Evolutionary conservation across 2,797 vertebrate species (phyloP), one percentile per base, ranked within the genome.

Genomic region (Hydrolagus colliei): DNA sequence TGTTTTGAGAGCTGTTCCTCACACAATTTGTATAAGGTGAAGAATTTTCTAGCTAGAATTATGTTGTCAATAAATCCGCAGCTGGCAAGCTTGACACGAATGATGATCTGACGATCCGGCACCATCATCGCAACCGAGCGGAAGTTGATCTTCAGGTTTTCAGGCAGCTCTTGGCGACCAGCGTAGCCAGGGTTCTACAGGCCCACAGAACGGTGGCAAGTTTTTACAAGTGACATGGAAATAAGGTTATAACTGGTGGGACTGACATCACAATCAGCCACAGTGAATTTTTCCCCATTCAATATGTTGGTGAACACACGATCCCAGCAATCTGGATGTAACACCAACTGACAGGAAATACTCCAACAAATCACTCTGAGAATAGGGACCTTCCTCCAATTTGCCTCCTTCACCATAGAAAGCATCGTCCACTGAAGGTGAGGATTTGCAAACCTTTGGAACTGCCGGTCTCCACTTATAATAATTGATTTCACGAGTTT

Each of bases 1-100:
- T 99, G 98, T 88, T 98, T 98, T 62, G 98, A 98, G n/a, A 99
- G 95, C 87, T 99, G 98, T 75, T 99, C 98, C 89, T 99, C 98
- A 88, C 98, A 98, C 68, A 99, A 91, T 87, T 97, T 99, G 89
- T 99, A 99, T 7, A 99, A 93, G 0, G 95, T 98, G 88, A 96
- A 98, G 89, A 98, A 99, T 89, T 99, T 99, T 86, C 96, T 94
- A 68, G 98, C 96, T 87, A 99, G 90, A 84, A 97, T 93, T 11
- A 98, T 90, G 86, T 98, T 98, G 90, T 95, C 95, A 76, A 96
- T 93, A 87, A 99, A 99, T 65, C 98, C 97, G 86, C 97, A 98
- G 88, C 98, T 99, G 79, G 97, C 98, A 88, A 99, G 86, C 89
- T 99, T 99, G 59, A 99, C 97, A 65, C 98, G 92, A 67, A 99